These are phyloP conservation scores for Cryptosula pallasiana DNA, from an alignment of 2,888 invertebrate species.

Conservation along the genomic window DNA sequence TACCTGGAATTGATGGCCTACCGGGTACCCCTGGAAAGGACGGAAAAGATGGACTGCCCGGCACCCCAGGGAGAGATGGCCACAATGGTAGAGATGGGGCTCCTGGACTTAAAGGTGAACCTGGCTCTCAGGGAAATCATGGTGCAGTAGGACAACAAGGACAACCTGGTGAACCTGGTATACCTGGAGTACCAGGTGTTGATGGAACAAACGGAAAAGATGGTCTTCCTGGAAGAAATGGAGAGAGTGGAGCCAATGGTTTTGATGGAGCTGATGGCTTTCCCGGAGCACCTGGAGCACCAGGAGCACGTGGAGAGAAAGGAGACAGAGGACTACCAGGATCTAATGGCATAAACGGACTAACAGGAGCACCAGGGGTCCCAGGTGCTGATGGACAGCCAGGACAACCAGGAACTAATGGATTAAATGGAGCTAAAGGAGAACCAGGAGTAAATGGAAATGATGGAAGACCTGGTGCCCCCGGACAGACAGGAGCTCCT, in stretches of 20 bases:
- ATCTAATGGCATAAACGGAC: not conserved
- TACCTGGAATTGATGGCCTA: not conserved
- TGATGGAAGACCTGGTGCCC: not conserved
- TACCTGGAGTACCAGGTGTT: not conserved
- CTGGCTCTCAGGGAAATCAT: not conserved
- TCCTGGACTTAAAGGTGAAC: not conserved
- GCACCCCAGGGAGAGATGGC: not conserved
- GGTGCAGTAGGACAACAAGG: not conserved
- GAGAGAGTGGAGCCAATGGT: not conserved
- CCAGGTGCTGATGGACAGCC: too few relatives aligned
- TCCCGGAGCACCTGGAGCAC: not conserved
- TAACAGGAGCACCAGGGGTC: not conserved
- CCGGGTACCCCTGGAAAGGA: not conserved
- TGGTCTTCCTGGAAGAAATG: not conserved
- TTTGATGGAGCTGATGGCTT: not conserved
- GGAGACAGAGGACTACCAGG: not conserved
- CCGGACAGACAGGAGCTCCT: not conserved
- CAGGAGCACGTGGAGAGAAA: not conserved
- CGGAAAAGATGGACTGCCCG: not conserved
- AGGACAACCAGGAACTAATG: too few relatives aligned
- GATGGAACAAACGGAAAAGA: too few relatives aligned
- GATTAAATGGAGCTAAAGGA: too few relatives aligned
- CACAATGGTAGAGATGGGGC: constrained; percentile 4
- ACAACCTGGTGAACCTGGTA: not conserved
- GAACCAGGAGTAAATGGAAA: not conserved